Conservation (phyloP, 2,888 invertebrate genomes). For the Glyphotaelius pellucidus region DNA sequence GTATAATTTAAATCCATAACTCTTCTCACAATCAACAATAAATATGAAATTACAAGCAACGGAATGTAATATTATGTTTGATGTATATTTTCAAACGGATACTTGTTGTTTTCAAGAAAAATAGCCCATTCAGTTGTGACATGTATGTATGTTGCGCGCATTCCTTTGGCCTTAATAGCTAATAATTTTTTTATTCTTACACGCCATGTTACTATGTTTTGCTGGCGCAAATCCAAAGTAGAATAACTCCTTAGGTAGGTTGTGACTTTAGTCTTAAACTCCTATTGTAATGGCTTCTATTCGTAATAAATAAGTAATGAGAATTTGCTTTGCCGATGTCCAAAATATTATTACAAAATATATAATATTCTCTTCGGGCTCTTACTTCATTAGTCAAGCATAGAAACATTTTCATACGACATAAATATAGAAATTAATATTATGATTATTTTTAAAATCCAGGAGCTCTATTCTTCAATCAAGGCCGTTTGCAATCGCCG, state of each 20-base stretch:
- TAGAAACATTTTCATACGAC: not conserved
- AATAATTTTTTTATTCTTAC: not conserved
- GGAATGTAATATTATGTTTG: not conserved
- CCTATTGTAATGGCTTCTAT: not conserved
- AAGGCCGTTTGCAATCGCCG: no score
- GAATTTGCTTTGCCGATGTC: not conserved
- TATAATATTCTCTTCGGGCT: no score
- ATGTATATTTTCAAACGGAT: not conserved
- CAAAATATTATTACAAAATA: no score
- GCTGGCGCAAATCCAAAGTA: not conserved
- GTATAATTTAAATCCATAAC: not conserved
- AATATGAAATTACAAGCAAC: not conserved
- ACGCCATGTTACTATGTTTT: not conserved
- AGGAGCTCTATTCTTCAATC: not conserved
- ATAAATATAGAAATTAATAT: not conserved
- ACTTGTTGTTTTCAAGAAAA: not conserved
- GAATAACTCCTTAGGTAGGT: not conserved
- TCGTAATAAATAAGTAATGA: not conserved
- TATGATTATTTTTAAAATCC: not conserved
- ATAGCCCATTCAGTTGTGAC: not conserved
- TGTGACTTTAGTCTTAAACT: not conserved
- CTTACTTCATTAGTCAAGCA: no score
- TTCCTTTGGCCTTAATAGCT: constrained; percentile 30
- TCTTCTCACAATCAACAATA: not conserved
- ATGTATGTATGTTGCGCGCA: not conserved